Evolutionary conservation across 2,113 vertebrate genomes (phyloP), one percentile per base, ranked within the genome.

Genomic region (Saccopteryx leptura): DNA sequence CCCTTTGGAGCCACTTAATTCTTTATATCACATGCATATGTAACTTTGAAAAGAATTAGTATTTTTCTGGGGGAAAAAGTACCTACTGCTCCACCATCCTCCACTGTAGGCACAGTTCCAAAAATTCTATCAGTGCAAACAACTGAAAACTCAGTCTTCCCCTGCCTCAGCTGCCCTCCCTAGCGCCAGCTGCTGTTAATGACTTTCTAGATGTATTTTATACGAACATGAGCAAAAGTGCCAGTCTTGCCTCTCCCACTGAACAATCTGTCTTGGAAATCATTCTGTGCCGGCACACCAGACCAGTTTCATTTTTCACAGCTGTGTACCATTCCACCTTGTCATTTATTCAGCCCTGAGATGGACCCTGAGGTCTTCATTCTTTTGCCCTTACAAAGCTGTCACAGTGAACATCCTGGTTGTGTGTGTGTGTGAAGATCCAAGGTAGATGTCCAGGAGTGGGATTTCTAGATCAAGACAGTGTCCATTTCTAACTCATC

Each of bases 171-270:
- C 65, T 33, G 18, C 28, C 28, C 56, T 56, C 60, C 39, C 75
- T 21, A 52, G 80, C 52, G 8, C 76, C 68, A 52, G 56, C 26
- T 19, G 15, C 56, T 54, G 1, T 54, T 17, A 52, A 39, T 24
- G 39, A 46, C 68, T 48, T 83, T 69, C 84, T 69, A 82, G 24
- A 39, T 39, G 23, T 18, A 19, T 48, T 66, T 21, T 50, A 74
- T 52, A 89, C 19, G 50, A 83, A 60, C n/a, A 46, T 12, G 19
- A 71, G 84, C 66, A 23, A 71, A 63, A 65, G 33, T 23, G 13
- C 23, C 0, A 0, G 28, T 19, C 76, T 72, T 46, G 58, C 19
- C 14, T n/a, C 33, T 28, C 39, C 61, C 18, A 28, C 8, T 4
- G 31, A 28, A 31, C 79, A 61, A 10, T 13, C 56, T 24, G 21